These are phyloP conservation scores for Lottia scabra DNA, from an alignment of 2,888 invertebrate species.

Conservation along the genomic window DNA sequence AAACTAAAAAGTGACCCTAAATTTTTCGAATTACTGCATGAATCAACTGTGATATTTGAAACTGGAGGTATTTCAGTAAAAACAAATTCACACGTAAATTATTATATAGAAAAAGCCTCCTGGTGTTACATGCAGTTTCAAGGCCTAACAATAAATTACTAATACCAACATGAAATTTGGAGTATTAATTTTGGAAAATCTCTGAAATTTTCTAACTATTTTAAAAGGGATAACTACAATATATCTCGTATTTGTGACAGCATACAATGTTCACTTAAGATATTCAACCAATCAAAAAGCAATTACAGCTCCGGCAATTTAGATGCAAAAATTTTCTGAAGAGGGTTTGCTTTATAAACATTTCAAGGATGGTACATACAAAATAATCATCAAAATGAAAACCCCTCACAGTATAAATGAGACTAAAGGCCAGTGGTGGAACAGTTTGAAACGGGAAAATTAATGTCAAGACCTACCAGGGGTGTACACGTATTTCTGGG, in stretches of 20 bases:
- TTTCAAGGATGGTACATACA: not conserved
- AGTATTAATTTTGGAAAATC: not conserved
- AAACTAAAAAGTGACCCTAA: too few relatives aligned
- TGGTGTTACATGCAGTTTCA: not conserved
- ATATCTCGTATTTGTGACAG: too few relatives aligned
- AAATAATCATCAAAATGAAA: constrained; percentile 5
- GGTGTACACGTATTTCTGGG: constrained; percentile 65
- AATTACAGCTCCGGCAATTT: constrained; percentile 1
- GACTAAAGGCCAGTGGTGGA: constrained; percentile 27
- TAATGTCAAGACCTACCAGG: constrained; percentile 57
- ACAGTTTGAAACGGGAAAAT: not conserved
- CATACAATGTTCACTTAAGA: too few relatives aligned
- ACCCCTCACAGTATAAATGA: constrained; percentile 42
- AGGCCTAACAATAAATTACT: not conserved
- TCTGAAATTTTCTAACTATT: too few relatives aligned
- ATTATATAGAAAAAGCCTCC: not conserved
- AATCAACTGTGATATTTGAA: not conserved
- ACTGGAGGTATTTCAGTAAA: too few relatives aligned
- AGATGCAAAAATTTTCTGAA: constrained; percentile 11
- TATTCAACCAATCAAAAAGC: constrained; percentile 1
- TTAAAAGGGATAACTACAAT: too few relatives aligned
- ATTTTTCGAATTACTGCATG: not conserved
- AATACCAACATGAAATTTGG: not conserved
- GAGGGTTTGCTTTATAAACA: not conserved
- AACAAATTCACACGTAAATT: too few relatives aligned